phyloP scores from a whole-genome alignment of 2,888 invertebrate species.

The Tinea semifulvella region DNA sequence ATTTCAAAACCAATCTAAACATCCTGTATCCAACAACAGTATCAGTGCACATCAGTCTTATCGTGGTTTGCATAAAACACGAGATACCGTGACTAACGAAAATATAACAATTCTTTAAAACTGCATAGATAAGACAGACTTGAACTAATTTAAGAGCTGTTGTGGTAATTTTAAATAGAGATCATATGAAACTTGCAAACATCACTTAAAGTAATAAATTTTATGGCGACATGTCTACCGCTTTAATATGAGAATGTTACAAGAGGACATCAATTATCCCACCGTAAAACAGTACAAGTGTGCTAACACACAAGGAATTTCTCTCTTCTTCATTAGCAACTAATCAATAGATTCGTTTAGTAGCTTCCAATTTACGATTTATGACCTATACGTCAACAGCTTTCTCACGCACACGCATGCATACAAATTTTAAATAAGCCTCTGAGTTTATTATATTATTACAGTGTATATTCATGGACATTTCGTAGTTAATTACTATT shows the following conservation, averaged over 20 bases:
- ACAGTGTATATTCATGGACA: too few species aligned
- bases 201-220: background rate
- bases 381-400: slow-evolving; percentile 33
- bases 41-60: slow-evolving; percentile 11
- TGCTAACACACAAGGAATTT: slow-evolving; percentile 10
- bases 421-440: background rate
- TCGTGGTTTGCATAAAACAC: slow-evolving; percentile 14
- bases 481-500: too few species aligned
- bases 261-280: slow-evolving; percentile 4
- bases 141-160: background rate
- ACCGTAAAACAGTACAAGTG: background rate
- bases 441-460: too few species aligned
- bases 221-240: background rate
- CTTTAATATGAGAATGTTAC: background rate
- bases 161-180: background rate
- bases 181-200: background rate
- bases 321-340: slow-evolving; percentile 52
- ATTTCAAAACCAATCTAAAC: slow-evolving; percentile 12
- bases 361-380: slow-evolving; percentile 43
- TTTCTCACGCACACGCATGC: slow-evolving; percentile 41
- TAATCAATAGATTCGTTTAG: slow-evolving; percentile 52
- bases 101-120: slow-evolving; percentile 6
- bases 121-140: slow-evolving; percentile 3
- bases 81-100: slow-evolving; percentile 8
- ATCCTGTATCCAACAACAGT: slow-evolving; percentile 7